Conservation (phyloP, 35 echinoderm and acorn worm genomes). For the Acanthaster planci region DNA sequence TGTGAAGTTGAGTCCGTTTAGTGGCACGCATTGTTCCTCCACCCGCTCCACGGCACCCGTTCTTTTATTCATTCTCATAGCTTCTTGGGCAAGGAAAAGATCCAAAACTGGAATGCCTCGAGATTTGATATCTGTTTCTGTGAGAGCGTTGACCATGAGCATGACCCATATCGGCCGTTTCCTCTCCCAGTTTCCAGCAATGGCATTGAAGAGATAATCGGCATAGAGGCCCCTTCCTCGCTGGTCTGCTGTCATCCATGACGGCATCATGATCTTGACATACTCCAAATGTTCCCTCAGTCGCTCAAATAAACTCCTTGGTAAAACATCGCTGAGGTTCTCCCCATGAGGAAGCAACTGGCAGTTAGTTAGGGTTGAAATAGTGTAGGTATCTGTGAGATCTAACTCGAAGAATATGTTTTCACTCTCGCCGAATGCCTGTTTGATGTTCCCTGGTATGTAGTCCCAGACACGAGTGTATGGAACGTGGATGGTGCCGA, state of each 20-base stretch:
- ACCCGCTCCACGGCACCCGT: conserved; percentile 90
- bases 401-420: conserved; percentile 97
- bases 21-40: conserved; percentile 90
- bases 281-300: conserved; percentile 92
- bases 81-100: conserved; percentile 88
- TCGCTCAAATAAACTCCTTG: conserved; percentile 74
- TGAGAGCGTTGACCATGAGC: conserved; percentile 94
- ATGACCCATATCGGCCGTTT: conserved; percentile 97
- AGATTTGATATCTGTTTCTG: conserved; percentile 90
- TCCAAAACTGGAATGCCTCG: conserved; percentile 96
- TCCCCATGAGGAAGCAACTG: conserved; percentile 93
- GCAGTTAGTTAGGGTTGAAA: conserved; percentile 71
- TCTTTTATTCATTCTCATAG: conserved; percentile 80
- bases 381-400: conserved; percentile 84
- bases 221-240: conserved; percentile 76
- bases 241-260: conserved; percentile 84
- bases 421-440: conserved; percentile 88
- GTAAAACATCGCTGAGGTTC: conserved; percentile 88
- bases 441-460: conserved; percentile 91
- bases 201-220: conserved; percentile 91
- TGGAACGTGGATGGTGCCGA: conserved; percentile 98
- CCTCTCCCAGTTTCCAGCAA: conserved; percentile 94
- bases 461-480: conserved; percentile 97
- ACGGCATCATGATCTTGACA: conserved; percentile 91
- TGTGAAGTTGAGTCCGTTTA: conserved; percentile 94